Evolutionary conservation across 2,113 vertebrate genomes (phyloP), one percentile per base, ranked within the genome.

Genomic region (Pachycephala philippinensis): DNA sequence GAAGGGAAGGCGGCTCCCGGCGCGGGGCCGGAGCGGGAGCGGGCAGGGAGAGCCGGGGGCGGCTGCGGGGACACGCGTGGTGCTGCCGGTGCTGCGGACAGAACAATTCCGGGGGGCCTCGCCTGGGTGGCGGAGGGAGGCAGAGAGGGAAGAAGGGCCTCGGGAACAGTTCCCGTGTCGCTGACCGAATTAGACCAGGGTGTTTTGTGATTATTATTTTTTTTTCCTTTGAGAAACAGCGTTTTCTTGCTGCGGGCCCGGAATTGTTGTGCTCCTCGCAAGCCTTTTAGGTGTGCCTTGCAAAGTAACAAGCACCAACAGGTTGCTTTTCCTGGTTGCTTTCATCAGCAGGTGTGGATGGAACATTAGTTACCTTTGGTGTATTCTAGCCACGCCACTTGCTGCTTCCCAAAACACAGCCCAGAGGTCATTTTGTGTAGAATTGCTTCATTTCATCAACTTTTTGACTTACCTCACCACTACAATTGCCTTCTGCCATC

Each of bases 131-230:
- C 14, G 4, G 37, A 15, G 28, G 19, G 31, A 8, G 39, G n/a
- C 21, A 10, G 20, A 23, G 22, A 2, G 39, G 26, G 27, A 1
- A 4, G 33, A 4, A 37, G 35, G 24, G 28, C 26, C 21, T 45
- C 7, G 42, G 63, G 20, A 10, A 1, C 26, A 1, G 45, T 5
- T 27, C 31, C 16, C 9, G 0, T 26, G 8, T 8, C 3, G 12
- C 16, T n/a, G 87, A 7, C 19, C 28, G 2, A 13, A 4, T 40
- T 23, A 42, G 20, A 33, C 13, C 23, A 0, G 7, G 17, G 4
- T 4, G 4, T 3, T 37, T 11, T 26, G 17, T 23, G 19, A 0
- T 49, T 17, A 3, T 42, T 28, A 27, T 5, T 59, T 37, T 16
- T 13, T 9, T 6, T 22, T 8, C 3, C 8, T 11, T 33, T 21